Conservation (phyloP, 2,797 vertebrate species). For the Aeoliscus strigatus region DNA sequence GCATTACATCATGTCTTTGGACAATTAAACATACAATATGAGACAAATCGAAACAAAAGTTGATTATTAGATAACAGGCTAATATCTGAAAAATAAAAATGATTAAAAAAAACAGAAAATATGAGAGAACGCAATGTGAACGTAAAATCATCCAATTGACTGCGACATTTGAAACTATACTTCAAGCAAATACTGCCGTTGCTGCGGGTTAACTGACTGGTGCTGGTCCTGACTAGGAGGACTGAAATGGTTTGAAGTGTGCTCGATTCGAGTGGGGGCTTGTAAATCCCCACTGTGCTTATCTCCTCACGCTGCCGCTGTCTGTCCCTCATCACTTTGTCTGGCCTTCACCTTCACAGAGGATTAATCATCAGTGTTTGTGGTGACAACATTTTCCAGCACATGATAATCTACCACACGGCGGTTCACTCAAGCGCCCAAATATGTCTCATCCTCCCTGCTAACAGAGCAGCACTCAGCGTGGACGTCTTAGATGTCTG, state of each 20-base stretch:
- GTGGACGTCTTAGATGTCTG: slow-evolving; percentile 48
- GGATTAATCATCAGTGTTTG: slow-evolving; percentile 47
- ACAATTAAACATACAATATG: too few species aligned
- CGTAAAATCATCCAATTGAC: too few species aligned
- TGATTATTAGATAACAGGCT: too few species aligned
- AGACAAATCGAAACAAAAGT: too few species aligned
- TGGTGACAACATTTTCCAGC: slow-evolving; percentile 27
- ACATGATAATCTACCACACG: slow-evolving; percentile 24
- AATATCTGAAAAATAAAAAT: too few species aligned
- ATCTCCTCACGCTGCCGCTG: background rate
- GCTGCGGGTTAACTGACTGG: slow-evolving; percentile 5
- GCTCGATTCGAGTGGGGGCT: slow-evolving; percentile 25
- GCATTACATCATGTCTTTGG: too few species aligned
- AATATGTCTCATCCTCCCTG: slow-evolving; percentile 35
- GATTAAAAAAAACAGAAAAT: too few species aligned
- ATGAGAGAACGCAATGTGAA: too few species aligned
- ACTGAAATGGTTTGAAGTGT: slow-evolving; percentile 1
- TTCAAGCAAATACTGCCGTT: slow-evolving; percentile 8
- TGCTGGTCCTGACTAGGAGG: slow-evolving; percentile 1
- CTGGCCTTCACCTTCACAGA: slow-evolving; percentile 23
- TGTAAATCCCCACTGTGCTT: slow-evolving; percentile 20
- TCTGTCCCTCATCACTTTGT: slow-evolving; percentile 37
- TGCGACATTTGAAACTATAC: too few species aligned
- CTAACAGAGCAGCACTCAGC: slow-evolving; percentile 10
- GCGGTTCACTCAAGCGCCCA: slow-evolving; percentile 5